Conservation (phyloP, 2,113 vertebrate species). For the Raphicerus campestris region DNA sequence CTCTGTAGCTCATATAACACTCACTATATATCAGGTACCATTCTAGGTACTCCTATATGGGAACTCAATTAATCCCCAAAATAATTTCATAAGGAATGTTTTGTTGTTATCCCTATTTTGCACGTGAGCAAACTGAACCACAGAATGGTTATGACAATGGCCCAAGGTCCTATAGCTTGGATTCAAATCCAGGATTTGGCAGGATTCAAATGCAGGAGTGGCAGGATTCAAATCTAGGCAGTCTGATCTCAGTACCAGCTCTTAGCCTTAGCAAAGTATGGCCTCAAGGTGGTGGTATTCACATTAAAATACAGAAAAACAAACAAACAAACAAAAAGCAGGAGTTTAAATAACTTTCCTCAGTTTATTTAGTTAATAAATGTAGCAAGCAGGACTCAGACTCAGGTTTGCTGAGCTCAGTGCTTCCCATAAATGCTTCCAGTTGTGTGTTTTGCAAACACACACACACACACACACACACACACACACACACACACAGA, state of each 20-base stretch:
- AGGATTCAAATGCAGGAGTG: neutral
- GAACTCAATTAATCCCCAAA: neutral
- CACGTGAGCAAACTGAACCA: neutral
- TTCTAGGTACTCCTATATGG: neutral
- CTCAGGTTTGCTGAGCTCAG: neutral
- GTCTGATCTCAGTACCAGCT: neutral
- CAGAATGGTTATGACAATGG: neutral
- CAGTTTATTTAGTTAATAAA: neutral
- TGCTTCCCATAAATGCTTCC: neutral
- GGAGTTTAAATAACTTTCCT: neutral
- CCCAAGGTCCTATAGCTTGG: neutral
- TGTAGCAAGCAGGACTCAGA: neutral
- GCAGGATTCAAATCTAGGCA: neutral
- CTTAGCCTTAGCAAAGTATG: neutral
- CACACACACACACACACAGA: neutral
- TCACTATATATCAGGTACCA: neutral
- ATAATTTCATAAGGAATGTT: neutral
- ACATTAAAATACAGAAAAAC: neutral
- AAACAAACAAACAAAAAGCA: neutral
- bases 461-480: neutral
- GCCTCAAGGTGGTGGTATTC: neutral
- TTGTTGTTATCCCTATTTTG: neutral
- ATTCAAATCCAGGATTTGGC: neutral
- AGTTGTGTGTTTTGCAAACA: neutral
- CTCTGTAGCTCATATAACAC: neutral